A percentile compares a stretch with the other conserved stretches of the same genome.
Evolutionary conservation across 2,113 vertebrate genomes (phyloP).

Genomic region (Centropristis striata): DNA sequence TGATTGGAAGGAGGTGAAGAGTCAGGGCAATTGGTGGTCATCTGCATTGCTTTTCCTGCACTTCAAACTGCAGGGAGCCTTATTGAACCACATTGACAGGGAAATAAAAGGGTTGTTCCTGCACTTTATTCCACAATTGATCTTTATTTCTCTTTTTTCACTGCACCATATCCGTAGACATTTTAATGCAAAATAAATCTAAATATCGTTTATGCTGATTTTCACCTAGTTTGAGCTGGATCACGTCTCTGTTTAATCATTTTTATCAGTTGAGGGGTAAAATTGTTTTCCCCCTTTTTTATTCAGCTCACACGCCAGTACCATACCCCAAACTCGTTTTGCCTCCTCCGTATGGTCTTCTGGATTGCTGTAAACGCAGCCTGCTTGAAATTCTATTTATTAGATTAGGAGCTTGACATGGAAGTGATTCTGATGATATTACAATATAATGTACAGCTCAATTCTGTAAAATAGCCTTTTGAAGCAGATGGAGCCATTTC

Average conservation of each 20-base stretch:
- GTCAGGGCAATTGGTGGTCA: constrained; percentile 42
- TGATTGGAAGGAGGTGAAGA: constrained; percentile 35
- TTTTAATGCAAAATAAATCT: background rate
- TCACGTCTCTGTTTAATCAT: background rate
- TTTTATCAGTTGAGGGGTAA: background rate
- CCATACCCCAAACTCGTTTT: background rate
- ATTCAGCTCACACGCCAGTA: background rate
- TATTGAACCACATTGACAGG: constrained; percentile 49
- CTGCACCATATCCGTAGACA: constrained; percentile 3
- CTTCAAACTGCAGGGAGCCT: constrained; percentile 6
- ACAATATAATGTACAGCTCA: background rate
- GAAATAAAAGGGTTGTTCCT: constrained; percentile 51
- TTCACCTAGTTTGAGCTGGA: no score
- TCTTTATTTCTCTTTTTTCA: background rate
- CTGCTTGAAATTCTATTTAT: background rate
- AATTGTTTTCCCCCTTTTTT: background rate
- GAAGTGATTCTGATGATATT: background rate
- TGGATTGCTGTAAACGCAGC: background rate
- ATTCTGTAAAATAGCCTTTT: background rate
- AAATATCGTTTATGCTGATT: no score
- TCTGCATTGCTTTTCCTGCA: background rate
- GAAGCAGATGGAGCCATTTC: background rate
- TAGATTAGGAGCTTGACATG: background rate
- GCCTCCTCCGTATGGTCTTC: background rate
- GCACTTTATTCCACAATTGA: background rate